These are phyloP conservation scores for Mythimna vitellina DNA, from an alignment of 2,888 invertebrate genomes.

Conservation along the genomic window DNA sequence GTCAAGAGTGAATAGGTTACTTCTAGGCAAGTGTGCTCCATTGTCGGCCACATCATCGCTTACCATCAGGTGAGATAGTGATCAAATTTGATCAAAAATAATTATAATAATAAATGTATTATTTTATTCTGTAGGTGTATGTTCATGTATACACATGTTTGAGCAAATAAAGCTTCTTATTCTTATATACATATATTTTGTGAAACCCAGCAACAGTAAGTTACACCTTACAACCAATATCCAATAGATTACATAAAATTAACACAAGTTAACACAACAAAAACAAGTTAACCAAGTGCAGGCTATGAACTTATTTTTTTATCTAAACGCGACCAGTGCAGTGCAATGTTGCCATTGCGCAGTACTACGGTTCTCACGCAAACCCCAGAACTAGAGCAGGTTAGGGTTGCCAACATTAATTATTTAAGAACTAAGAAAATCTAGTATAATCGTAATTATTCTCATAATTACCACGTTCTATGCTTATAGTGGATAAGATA, in stretches of 20 bases:
- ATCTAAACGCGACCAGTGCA: conserved; percentile 30
- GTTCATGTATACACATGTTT: too few relatives aligned
- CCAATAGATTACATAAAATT: conserved; percentile 49
- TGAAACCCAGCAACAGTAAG: background rate
- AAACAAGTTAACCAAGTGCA: conserved; percentile 22
- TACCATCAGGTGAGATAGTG: too few relatives aligned
- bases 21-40: too few relatives aligned
- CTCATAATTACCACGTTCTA: too few relatives aligned
- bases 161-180: too few relatives aligned
- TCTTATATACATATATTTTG: background rate
- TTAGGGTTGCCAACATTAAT: conserved; percentile 35
- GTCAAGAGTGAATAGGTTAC: too few relatives aligned
- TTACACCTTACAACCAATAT: conserved; percentile 12
- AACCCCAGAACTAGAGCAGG: conserved; percentile 49
- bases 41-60: too few relatives aligned
- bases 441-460: background rate
- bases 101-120: too few relatives aligned
- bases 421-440: background rate
- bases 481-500: too few relatives aligned
- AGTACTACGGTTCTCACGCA: conserved; percentile 58
- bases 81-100: too few relatives aligned
- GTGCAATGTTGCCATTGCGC: conserved; percentile 50
- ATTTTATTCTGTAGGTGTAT: too few relatives aligned
- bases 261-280: background rate
- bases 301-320: conserved; percentile 53